Base-by-base conservation (phyloP, 2,797 vertebrate genomes). In the Argya squamiceps region DNA sequence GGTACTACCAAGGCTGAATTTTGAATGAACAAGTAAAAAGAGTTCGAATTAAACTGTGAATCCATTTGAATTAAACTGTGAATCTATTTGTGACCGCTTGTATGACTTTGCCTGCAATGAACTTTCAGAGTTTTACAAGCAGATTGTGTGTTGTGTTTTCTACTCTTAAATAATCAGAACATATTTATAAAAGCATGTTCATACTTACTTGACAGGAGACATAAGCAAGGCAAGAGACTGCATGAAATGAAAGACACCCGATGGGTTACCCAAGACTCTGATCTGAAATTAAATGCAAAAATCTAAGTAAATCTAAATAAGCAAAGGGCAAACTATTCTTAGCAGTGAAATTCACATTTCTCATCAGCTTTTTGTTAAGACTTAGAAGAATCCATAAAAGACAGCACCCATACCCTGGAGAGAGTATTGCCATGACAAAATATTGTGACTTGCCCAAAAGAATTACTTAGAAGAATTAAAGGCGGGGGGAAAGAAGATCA, bases 231-330 rank as follows among this genome's bases (percentile, higher is more conserved):
- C 98, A 92, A 99, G 97, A 39, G 99, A 99, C 77, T 99, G 99
- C 99, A 99, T 99, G 92, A 99, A 99, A 96, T 99, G 98, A 97
- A 99, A 99, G 71, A 99, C 98, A 81, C 99, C 99, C 49, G 97
- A 98, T 8, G 98, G 97, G 83, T 98, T 99, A 87, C 98, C 98
- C 97, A 97, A 98, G 92, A 99, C 98, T 96, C 98, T 98, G 91
- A 99, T 99, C 99, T 99, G 97, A 95, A 97, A 97, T 86, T 69
- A 96, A 96, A 92, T 6, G 15, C 8, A 84, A 46, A 91, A 84
- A 26, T 36, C 20, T 43, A 78, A 92, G 62, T 77, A 92, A 88
- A 87, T 37, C 49, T 59, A 79, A 71, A 12, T 6, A 73, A 74
- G 29, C 20, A 64, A 62, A 80, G 9, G 13, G 12, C 8, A 73